A percentile compares a stretch with the other conserved stretches of the same genome.
Evolutionary conservation across 2,888 invertebrate genomes (phyloP).

Genomic region (Eremobia ochroleuca): DNA sequence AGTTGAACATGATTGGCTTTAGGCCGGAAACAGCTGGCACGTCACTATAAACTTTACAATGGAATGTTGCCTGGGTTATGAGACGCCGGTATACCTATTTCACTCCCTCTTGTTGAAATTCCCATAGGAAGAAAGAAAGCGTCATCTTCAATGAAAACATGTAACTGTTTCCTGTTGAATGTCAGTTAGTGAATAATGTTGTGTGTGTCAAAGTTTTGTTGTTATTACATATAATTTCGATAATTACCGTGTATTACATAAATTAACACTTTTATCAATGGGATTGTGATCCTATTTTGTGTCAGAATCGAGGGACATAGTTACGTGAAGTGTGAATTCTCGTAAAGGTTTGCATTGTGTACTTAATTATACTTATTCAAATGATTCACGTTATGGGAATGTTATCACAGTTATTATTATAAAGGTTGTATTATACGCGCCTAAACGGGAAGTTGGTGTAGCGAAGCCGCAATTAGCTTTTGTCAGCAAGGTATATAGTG

Average conservation of each 20-base stretch:
- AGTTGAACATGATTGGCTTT: slow-evolving; percentile 1
- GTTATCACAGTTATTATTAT: slow-evolving; percentile 82
- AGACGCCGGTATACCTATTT: slow-evolving; percentile 75
- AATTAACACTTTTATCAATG: slow-evolving; percentile 80
- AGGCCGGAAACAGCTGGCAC: slow-evolving; percentile 77
- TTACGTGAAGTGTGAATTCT: slow-evolving; percentile 68
- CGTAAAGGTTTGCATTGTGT: slow-evolving; percentile 77
- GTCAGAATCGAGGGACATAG: slow-evolving; percentile 62
- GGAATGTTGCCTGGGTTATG: slow-evolving; percentile 60
- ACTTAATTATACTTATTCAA: slow-evolving; percentile 76
- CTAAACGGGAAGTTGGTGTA: slow-evolving; percentile 80
- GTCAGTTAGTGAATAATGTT: slow-evolving; percentile 82
- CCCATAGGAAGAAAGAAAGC: slow-evolving; percentile 57
- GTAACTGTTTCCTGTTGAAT: slow-evolving; percentile 74
- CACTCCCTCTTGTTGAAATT: slow-evolving; percentile 56
- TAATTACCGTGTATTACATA: slow-evolving; percentile 75
- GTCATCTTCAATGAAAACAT: slow-evolving; percentile 55
- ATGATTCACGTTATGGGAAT: slow-evolving; percentile 89
- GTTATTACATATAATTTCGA: slow-evolving; percentile 82
- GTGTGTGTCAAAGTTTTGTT: slow-evolving; percentile 89
- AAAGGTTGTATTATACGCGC: slow-evolving; percentile 78
- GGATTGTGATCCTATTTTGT: slow-evolving; percentile 73
- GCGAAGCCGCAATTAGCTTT: slow-evolving; percentile 63
- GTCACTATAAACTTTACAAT: slow-evolving; percentile 64
- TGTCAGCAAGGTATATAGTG: slow-evolving; percentile 54